These are phyloP conservation scores for Serranus cabrilla DNA, from an alignment of 2,797 vertebrate genomes.

Conservation along the genomic window DNA sequence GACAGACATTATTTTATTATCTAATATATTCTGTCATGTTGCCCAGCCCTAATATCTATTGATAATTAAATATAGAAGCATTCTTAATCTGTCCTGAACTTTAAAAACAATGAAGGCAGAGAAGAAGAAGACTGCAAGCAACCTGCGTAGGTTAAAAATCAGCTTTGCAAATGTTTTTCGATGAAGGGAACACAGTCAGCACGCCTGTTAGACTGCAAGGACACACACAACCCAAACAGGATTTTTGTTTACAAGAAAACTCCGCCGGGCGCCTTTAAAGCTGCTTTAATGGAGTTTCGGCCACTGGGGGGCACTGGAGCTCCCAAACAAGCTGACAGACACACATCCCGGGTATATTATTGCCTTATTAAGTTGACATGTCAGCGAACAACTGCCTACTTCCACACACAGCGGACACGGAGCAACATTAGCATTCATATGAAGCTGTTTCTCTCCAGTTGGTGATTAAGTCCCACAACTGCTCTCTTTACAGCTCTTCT, in stretches of 20 bases:
- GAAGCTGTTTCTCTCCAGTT: background rate
- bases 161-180: background rate
- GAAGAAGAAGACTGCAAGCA: background rate
- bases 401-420: background rate
- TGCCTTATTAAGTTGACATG: conserved; percentile 6
- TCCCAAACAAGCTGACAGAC: background rate
- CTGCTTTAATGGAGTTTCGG: conserved; percentile 1
- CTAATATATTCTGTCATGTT: no score
- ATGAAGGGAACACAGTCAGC: background rate
- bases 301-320: background rate
- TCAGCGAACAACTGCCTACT: background rate
- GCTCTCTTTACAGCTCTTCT: conserved; percentile 11
- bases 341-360: conserved; percentile 5
- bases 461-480: background rate
- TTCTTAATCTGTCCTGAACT: no score
- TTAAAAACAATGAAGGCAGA: background rate
- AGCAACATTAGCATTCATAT: conserved; percentile 19
- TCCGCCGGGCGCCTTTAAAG: conserved; percentile 10
- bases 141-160: background rate
- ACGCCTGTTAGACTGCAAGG: background rate
- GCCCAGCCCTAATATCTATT: no score
- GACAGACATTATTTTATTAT: no score
- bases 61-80: no score
- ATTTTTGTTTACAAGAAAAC: background rate
- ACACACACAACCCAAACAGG: background rate